Evolutionary conservation across 2,113 vertebrate species (phyloP), one percentile per base, ranked within the genome.

Genomic region (Gopherus evgoodei): DNA sequence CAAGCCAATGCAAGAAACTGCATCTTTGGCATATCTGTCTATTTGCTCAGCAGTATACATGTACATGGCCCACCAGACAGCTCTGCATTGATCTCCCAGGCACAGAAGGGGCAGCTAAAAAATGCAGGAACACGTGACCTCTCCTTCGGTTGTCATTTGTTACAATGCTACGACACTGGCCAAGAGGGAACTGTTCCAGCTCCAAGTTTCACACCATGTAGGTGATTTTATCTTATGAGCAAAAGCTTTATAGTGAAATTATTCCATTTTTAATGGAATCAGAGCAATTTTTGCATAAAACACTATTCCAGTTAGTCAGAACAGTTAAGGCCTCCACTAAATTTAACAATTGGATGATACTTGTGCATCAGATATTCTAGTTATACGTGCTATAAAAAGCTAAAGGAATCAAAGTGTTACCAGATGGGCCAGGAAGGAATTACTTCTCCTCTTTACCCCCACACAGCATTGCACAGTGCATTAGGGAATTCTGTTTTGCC

Each of bases 321-420:
- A 76, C 38, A 76, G 11, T 44, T 42, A 44, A 44, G 5, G 38
- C 16, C n/a, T 42, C 17, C 22, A 76, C 42, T 44, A 76, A 19
- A 44, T 13, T 75, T 44, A 44, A 72, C n/a, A 72, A 42, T 24
- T 11, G n/a, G 38, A 22, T 75, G 38, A 75, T 24, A 42, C 25
- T 13, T 42, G 72, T 76, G 72, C 17, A 76, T 21, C 38, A 13
- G n/a, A 65, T n/a, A 42, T 42, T 10, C 62, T 49, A 56, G 47
- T 56, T 27, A 11, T 35, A n/a, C 1, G n/a, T 16, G 57, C 0
- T 0, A 31, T 2, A 0, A 31, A 76, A 47, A 47, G 69, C 9
- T 42, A 35, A 62, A 3, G 29, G 13, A 62, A 31, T 62, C 59
- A 35, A 31, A 6, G 25, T 52, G 78, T 87, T 76, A 81, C 81